These are phyloP conservation scores for Aethes cnicana DNA, from an alignment of 2,888 invertebrate species.

Conservation along the genomic window DNA sequence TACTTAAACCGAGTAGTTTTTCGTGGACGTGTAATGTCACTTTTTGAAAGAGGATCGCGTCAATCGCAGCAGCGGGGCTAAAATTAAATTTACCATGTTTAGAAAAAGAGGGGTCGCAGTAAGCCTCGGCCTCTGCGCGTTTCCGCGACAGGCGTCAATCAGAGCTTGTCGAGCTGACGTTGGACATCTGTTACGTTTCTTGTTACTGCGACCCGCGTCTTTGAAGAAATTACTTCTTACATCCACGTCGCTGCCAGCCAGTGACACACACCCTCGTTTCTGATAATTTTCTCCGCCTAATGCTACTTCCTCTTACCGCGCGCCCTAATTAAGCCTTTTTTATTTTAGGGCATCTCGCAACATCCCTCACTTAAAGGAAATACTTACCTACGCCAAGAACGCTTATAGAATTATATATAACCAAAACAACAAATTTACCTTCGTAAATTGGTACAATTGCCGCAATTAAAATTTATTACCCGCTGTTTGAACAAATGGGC, in stretches of 20 bases:
- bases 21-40: neutral
- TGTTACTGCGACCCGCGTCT: conserved; percentile 71
- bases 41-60: conserved; percentile 9
- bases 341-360: neutral
- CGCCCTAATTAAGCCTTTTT: conserved; percentile 10
- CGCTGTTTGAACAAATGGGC: conserved; percentile 25
- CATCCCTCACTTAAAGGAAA: neutral
- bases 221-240: conserved; percentile 65
- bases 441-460: conserved; percentile 16
- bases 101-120: conserved; percentile 35
- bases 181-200: conserved; percentile 64
- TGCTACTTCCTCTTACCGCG: conserved; percentile 6
- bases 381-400: neutral
- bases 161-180: conserved; percentile 48
- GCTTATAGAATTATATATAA: neutral
- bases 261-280: conserved; percentile 51
- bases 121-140: conserved; percentile 34
- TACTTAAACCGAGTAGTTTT: neutral
- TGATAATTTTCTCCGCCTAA: conserved; percentile 43
- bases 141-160: conserved; percentile 61
- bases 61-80: conserved; percentile 12
- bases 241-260: conserved; percentile 55
- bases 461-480: conserved; percentile 29
- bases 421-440: conserved; percentile 14
- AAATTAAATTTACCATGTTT: conserved; percentile 31